Conservation (phyloP, 2,888 invertebrate species). For the Pandemis cinnamomeana region DNA sequence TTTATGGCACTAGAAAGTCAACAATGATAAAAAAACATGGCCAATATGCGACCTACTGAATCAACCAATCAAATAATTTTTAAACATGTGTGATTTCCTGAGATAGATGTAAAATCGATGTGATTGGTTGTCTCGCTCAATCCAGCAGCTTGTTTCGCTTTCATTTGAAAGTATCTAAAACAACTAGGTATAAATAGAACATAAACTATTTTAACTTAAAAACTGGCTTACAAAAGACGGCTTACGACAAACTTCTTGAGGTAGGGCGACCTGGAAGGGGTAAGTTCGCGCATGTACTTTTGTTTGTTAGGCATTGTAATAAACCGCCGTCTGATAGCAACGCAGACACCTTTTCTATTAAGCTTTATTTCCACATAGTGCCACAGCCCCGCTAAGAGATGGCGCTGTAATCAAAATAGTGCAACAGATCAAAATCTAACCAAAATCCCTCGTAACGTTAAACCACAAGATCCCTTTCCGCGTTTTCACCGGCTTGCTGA, state of each 20-base stretch:
- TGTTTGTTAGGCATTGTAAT: too few relatives aligned
- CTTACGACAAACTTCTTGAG: too few relatives aligned
- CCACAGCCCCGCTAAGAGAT: slow-evolving; percentile 23
- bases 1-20: slow-evolving; percentile 1
- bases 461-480: slow-evolving; percentile 60
- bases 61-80: background rate
- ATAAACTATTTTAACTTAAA: background rate
- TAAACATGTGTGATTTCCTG: background rate
- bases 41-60: background rate
- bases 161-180: background rate
- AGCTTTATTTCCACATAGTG: background rate
- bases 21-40: background rate
- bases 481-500: slow-evolving; percentile 62
- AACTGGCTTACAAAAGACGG: background rate
- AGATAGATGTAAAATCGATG: background rate
- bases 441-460: slow-evolving; percentile 69
- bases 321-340: too few relatives aligned
- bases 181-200: background rate
- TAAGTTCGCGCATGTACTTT: too few relatives aligned
- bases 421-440: slow-evolving; percentile 47
- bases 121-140: background rate
- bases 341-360: too few relatives aligned
- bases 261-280: too few relatives aligned
- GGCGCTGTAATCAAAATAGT: slow-evolving; percentile 36
- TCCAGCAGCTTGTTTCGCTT: background rate